Conservation (phyloP, 1,140 invertebrate species). For the Drosophila suzukii region DNA sequence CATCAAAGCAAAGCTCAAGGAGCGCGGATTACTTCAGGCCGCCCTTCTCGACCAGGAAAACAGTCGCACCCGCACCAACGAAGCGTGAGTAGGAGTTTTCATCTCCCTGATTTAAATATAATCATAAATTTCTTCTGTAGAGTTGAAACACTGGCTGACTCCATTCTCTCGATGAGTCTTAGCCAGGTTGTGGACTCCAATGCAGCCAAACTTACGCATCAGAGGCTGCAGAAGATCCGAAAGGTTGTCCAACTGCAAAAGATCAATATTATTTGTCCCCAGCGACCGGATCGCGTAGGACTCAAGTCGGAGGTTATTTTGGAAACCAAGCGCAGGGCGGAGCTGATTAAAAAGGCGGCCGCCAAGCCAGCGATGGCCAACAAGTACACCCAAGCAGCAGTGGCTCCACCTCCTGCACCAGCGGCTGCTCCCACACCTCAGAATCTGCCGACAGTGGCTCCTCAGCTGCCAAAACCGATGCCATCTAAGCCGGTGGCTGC, state of each 20-base stretch:
- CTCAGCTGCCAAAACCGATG: conserved; percentile 24
- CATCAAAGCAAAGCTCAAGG: conserved; percentile 81
- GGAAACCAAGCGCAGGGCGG: conserved; percentile 68
- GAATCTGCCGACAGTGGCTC: not conserved
- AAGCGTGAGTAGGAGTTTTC: conserved; percentile 35
- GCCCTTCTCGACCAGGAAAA: conserved; percentile 51
- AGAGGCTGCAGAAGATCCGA: conserved; percentile 61
- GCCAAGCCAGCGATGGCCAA: conserved; percentile 51
- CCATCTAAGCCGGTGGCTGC: conserved; percentile 18
- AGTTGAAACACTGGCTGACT: conserved; percentile 74
- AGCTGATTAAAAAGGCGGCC: conserved; percentile 43
- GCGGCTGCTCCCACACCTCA: conserved; percentile 29
- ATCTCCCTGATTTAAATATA: no score
- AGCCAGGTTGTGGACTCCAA: conserved; percentile 61
- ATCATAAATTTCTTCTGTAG: conserved; percentile 16
- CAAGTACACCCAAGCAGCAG: conserved; percentile 50
- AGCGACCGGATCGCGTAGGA: conserved; percentile 76
- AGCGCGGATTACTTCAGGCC: conserved; percentile 55
- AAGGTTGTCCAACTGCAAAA: conserved; percentile 55
- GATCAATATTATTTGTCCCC: conserved; percentile 72
- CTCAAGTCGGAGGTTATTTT: conserved; percentile 81
- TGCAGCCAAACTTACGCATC: conserved; percentile 53
- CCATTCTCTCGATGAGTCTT: conserved; percentile 75
- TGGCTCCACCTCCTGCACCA: conserved; percentile 3
- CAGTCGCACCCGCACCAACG: conserved; percentile 57